Base-by-base conservation (phyloP, 2,888 invertebrate genomes). In the Tetragonula carbonaria region DNA sequence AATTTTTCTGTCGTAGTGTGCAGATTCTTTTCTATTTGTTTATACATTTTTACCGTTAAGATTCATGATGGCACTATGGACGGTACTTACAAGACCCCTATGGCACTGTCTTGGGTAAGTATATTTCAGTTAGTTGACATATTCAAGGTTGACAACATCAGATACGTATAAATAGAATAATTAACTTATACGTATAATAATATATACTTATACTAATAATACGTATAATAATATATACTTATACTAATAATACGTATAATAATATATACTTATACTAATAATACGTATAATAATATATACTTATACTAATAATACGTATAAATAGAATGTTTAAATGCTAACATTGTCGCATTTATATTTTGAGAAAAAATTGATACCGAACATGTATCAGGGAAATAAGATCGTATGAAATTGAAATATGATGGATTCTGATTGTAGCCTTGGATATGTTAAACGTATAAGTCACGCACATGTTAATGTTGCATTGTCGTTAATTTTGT, bases 21-120 rank as follows among this genome's bases (percentile, higher is more conserved):
- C 98, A 51, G 99, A 99, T 95, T 99, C 99, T 33, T 98, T 99
- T 95, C 96, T 99, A 76, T 99, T 98, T 95, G 97, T 99, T 78
- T 99, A 99, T 95, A 99, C 99, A 77, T 99, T 99, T 95, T 96
- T 99, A 90, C 99, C 99, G 21, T 95, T 99, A 85, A 96, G 99
- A 89, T 98, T 99, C 94, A 93, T 98, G 57, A 96, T 99, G 95
- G 98, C 98, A 68, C 95, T 98, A 78, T 97, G 98, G 96, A 97
- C 97, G 59, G 95, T 98, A 84, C 94, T 97, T 33, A 97, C 96
- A 84, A 96, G 97, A 91, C 96, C 97, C 21, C 96, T 98, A 91
- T 96, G 96, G 82, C 96, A 96, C 94, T 97, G 97, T 94, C 96
- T 97, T 94, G 96, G 98, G 96, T 96, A 95, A 95, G 95, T 70